Evolutionary conservation across 2,113 vertebrate genomes (phyloP).

Genomic region (Emydura subglobosa): DNA sequence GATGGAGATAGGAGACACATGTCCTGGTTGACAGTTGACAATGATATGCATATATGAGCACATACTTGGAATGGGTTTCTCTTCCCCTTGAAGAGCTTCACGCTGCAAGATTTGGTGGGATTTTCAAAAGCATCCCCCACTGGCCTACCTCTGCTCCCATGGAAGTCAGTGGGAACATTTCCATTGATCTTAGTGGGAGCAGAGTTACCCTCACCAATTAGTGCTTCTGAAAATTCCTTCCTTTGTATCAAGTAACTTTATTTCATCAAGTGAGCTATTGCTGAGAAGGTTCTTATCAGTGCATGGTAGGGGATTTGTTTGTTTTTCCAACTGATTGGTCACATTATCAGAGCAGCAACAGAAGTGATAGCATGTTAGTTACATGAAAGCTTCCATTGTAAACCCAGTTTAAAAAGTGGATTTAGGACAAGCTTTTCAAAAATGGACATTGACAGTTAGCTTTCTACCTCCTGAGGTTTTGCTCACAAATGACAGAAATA

Average conservation of each 20-base stretch:
- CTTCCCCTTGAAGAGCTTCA: neutral
- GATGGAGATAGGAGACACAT: neutral
- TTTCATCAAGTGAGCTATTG: neutral
- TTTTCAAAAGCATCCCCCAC: neutral
- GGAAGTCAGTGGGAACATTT: neutral
- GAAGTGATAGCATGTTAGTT: neutral
- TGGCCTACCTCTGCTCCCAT: neutral
- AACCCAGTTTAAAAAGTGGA: neutral
- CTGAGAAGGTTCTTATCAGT: neutral
- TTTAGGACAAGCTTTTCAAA: neutral
- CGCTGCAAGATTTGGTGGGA: slow-evolving; percentile 3
- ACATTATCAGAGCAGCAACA: neutral
- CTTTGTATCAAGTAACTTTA: neutral
- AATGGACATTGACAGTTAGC: neutral
- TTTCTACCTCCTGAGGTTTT: neutral
- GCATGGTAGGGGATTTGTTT: neutral
- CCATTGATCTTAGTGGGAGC: slow-evolving; percentile 17
- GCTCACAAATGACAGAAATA: neutral
- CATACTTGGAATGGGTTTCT: slow-evolving; percentile 7
- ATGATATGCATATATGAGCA: neutral
- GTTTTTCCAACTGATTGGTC: neutral
- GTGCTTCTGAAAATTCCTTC: neutral
- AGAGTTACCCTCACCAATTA: neutral
- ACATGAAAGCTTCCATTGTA: neutral
- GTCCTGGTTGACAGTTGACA: slow-evolving; percentile 20